Conservation (phyloP, 2,888 invertebrate genomes). For the Aproaerema taeniolella region DNA sequence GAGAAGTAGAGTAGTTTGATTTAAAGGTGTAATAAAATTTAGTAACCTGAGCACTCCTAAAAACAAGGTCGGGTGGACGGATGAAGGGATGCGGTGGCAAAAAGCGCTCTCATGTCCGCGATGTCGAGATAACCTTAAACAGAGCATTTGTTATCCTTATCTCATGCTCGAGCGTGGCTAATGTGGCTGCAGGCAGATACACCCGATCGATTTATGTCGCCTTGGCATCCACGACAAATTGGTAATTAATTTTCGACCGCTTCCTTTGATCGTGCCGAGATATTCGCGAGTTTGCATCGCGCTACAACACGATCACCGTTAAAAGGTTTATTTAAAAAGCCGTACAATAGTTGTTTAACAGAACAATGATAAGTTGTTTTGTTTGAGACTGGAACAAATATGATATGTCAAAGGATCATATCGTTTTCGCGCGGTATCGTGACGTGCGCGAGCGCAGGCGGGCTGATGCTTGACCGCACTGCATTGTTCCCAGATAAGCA, state of each 20-base stretch:
- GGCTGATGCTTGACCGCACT: constrained; percentile 43
- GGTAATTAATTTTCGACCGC: constrained; percentile 72
- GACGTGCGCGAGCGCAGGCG: constrained; percentile 21
- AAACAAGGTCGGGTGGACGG: constrained; percentile 55
- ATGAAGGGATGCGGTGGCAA: constrained; percentile 68
- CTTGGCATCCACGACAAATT: constrained; percentile 75
- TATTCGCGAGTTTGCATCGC: constrained; percentile 51
- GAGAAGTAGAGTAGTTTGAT: not conserved
- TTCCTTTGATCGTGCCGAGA: constrained; percentile 69
- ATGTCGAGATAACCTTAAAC: constrained; percentile 75
- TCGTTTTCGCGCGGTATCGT: constrained; percentile 20
- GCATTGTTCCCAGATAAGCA: constrained; percentile 62
- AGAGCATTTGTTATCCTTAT: constrained; percentile 77
- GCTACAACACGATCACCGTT: constrained; percentile 47
- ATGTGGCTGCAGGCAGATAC: constrained; percentile 69
- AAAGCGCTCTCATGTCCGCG: constrained; percentile 75
- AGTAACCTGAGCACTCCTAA: constrained; percentile 15
- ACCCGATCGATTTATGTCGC: constrained; percentile 75
- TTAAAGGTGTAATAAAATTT: not conserved
- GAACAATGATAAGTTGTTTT: constrained; percentile 18
- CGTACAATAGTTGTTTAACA: constrained; percentile 18
- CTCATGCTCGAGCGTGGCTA: constrained; percentile 70
- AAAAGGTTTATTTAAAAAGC: constrained; percentile 28
- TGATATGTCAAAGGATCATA: constrained; percentile 13
- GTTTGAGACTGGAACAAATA: constrained; percentile 15